Base-by-base conservation (phyloP, 2,888 invertebrate species). In the Nebria brevicollis region DNA sequence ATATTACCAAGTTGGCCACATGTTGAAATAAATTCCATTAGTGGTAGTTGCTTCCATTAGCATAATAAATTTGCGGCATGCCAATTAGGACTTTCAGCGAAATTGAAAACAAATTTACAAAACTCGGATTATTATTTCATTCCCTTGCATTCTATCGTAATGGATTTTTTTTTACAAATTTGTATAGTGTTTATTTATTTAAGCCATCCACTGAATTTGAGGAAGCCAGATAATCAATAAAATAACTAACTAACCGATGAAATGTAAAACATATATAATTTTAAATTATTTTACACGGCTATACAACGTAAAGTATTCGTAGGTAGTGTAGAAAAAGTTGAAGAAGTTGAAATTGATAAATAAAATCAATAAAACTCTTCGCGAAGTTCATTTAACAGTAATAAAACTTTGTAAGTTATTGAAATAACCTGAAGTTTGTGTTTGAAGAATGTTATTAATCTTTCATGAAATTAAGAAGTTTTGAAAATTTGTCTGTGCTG, bases 11-110 rank as follows among this genome's bases (percentile, higher is more conserved):
- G 26, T 54, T 77, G 43, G 78, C 78, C 66, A 15, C 66, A 79
- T n/a, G 74, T 54, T 75, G 81, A 20, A 81, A 76, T 75, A 81
- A 81, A 81, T 81, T 75, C 81, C 75, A 81, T 81, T 81, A 72
- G 81, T 81, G 81, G 81, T 81, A 11, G 54, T n/a, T 20, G 72
- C 42, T 64, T 81, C 81, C 81, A 81, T 81, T 81, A 81, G 81
- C 66, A 72, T 75, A 76, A 81, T 81, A 81, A 76, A 81, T 75
- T 72, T 81, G 81, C 41, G 81, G 72, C 66, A 65, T 81, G 81
- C 76, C 81, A 81, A 81, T 81, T 81, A 81, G 75, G 64, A 74
- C 65, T 15, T 70, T 8, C 43, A 41, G 66, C 68, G n/a, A 66
- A 66, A 66, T 34, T 34, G 34, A 34, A 34, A 54, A 54, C 54